Evolutionary conservation across 2,113 vertebrate species (phyloP).

Genomic region (Malurus alboscapulatus): DNA sequence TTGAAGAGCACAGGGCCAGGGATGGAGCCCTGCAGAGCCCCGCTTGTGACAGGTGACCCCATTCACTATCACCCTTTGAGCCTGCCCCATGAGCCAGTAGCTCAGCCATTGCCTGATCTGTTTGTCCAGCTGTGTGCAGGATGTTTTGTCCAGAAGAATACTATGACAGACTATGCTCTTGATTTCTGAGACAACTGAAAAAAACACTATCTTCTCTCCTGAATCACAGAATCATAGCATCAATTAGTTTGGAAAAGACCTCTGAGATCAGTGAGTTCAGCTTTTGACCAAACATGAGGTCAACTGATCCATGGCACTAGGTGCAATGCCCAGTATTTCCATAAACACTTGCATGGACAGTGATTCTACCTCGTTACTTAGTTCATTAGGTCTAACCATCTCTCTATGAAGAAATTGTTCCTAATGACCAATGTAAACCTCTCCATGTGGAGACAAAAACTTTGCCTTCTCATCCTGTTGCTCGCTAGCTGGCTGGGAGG

Average conservation of each 20-base stretch:
- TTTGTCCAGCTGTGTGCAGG: background rate
- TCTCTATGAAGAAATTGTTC: background rate
- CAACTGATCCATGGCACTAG: too few relatives aligned
- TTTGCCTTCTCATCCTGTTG: background rate
- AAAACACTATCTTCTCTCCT: background rate
- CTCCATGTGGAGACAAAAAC: background rate
- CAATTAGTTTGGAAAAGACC: background rate
- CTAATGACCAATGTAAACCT: background rate
- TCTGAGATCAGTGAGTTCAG: background rate
- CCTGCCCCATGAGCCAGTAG: rapidly evolving
- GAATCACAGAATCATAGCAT: background rate
- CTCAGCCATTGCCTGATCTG: background rate
- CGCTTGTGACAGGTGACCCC: too few relatives aligned
- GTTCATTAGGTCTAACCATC: background rate
- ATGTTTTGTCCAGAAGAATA: background rate
- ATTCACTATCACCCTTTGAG: rapidly evolving
- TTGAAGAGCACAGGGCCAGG: background rate
- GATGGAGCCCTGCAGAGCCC: background rate
- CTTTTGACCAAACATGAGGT: background rate
- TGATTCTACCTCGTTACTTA: background rate
- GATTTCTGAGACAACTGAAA: background rate
- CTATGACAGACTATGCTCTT: background rate
- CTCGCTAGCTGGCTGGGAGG: background rate
- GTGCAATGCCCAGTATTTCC: background rate
- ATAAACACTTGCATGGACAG: background rate